phyloP scores from a whole-genome alignment of 2,888 invertebrate species.

The Agonum fuliginosum region DNA sequence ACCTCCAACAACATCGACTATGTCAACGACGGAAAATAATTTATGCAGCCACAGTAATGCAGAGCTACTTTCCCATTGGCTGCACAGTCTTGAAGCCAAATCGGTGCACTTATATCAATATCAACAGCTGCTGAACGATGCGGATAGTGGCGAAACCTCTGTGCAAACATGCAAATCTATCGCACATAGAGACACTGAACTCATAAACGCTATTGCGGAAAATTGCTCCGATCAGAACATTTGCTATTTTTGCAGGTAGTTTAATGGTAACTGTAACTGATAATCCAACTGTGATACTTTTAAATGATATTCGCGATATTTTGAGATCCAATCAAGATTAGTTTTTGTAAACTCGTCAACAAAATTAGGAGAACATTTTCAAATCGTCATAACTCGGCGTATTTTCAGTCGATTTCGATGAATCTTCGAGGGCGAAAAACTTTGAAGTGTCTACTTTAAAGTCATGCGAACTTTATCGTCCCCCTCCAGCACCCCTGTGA shows the following conservation, averaged over 20 bases:
- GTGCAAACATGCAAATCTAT: conserved; percentile 69
- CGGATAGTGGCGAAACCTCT: neutral
- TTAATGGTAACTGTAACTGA: too few species aligned
- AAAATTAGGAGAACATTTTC: too few species aligned
- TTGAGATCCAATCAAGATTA: too few species aligned
- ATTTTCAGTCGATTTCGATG: too few species aligned
- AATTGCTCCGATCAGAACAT: conserved; percentile 71
- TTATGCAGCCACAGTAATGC: conserved; percentile 13
- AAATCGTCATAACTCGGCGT: too few species aligned
- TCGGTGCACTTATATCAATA: conserved; percentile 70
- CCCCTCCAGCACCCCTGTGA: too few species aligned
- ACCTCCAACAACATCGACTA: neutral
- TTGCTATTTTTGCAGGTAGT: conserved; percentile 73
- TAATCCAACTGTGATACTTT: too few species aligned
- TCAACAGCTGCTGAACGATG: conserved; percentile 11
- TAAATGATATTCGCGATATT: too few species aligned
- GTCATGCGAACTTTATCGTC: too few species aligned
- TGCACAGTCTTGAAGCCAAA: conserved; percentile 69
- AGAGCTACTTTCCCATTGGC: conserved; percentile 68
- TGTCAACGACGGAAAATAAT: neutral
- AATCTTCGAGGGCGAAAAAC: too few species aligned
- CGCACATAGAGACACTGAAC: conserved; percentile 72
- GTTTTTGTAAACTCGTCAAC: too few species aligned
- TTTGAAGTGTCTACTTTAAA: too few species aligned
- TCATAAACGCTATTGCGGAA: conserved; percentile 71